Base-by-base conservation (phyloP, 2,888 invertebrate species). In the Nomada fabriciana region DNA sequence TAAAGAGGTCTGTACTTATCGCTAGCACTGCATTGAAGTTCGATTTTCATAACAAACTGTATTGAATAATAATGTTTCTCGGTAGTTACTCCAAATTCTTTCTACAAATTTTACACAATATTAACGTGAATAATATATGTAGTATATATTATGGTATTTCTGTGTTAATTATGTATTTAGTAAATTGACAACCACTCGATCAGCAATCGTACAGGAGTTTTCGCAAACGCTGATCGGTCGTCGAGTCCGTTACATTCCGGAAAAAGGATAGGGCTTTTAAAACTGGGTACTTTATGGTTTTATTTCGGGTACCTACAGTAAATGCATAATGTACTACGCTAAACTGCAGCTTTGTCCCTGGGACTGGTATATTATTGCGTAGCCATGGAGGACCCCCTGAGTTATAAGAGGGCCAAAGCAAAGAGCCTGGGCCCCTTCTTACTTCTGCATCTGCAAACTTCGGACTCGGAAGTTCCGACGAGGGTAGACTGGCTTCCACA, bases 331-430 rank as follows among this genome's bases (percentile, higher is more conserved):
- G 88, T 84, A 82, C 86, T 75, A 73, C 85, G 89, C 85, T 91
- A 90, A 91, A 90, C 88, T 91, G 85, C 88, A 91, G 81, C 90
- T 91, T 92, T 92, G 92, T 93, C 91, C 92, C 89, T 90, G 91
- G 86, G 86, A 88, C 90, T 92, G 91, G 91, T 91, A 90, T 90
- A 91, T 92, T 91, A 93, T 89, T 89, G 87, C 89, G 82, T 84
- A 83, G 88, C 88, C 87, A 84, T 86, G 85, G 86, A 86, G 85
- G 74, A 67, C 80, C 77, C 80, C 71, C 50, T 57, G 67, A 82
- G 74, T 69, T 77, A 83, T 60, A 64, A 82, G 77, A 88, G 79
- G 61, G 74, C 67, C 59, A 36, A 76, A 60, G 75, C 69, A 76
- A 71, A 76, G 64, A 76, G 52, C 68, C 53, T 79, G 61, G 65